phyloP scores from a whole-genome alignment of 2,113 vertebrate species.

The Laticauda laticaudata region DNA sequence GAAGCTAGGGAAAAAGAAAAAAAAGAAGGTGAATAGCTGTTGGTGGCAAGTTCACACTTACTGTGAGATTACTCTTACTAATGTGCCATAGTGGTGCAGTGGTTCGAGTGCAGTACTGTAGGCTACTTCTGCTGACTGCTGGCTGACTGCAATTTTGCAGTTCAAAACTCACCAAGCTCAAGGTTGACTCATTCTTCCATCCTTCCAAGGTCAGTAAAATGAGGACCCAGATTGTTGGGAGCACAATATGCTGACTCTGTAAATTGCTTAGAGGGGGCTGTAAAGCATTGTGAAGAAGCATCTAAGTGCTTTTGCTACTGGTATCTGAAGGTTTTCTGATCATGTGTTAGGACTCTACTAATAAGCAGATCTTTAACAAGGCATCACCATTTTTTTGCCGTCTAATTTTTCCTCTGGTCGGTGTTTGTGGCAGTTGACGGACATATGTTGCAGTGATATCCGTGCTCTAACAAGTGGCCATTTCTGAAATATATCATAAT shows the following conservation, averaged over 20 bases:
- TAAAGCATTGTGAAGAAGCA: too few species aligned
- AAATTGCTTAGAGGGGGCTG: too few species aligned
- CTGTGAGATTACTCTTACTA: too few species aligned
- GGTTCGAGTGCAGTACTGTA: too few species aligned
- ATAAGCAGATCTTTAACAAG: background rate
- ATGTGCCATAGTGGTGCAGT: too few species aligned
- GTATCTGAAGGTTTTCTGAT: background rate
- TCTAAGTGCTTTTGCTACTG: background rate
- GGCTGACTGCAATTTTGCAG: too few species aligned
- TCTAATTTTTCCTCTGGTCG: slow-evolving; percentile 15
- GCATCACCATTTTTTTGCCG: background rate
- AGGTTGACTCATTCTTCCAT: too few species aligned
- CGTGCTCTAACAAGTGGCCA: background rate
- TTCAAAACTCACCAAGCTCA: too few species aligned
- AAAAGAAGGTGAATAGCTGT: background rate
- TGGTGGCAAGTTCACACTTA: background rate
- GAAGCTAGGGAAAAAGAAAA: background rate
- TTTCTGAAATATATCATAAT: background rate
- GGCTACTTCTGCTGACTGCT: too few species aligned
- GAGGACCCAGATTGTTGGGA: too few species aligned
- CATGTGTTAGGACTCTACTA: background rate
- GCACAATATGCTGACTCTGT: too few species aligned
- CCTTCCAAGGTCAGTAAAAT: too few species aligned
- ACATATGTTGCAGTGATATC: background rate
- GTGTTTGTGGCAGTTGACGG: background rate